Percentiles rank a stretch among this genome's conserved stretches.
Conservation (phyloP, 2,797 vertebrate genomes). For the Gephyroberyx darwinii region DNA sequence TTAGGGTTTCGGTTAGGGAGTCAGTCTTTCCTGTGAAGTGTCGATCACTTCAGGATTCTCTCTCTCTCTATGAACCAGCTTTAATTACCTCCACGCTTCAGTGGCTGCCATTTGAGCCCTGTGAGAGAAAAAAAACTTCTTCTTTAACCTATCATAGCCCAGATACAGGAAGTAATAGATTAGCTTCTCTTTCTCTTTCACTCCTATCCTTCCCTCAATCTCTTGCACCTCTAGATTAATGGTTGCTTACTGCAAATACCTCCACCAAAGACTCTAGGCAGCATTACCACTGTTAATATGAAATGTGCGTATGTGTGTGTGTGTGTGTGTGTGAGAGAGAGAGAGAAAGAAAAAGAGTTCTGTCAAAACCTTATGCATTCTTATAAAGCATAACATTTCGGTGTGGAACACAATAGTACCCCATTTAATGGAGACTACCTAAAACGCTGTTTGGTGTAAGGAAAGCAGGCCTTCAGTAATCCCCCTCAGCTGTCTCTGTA, state of each 20-base stretch:
- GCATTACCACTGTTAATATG: slow-evolving; percentile 28
- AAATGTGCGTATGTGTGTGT: not conserved
- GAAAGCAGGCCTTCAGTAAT: slow-evolving; percentile 70
- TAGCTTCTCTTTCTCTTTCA: slow-evolving; percentile 33
- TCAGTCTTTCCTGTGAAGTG: slow-evolving; percentile 68
- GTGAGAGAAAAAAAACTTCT: slow-evolving; percentile 31
- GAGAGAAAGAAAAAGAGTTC: slow-evolving; percentile 21
- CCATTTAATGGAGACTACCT: too few relatives aligned
- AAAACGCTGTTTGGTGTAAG: slow-evolving; percentile 61
- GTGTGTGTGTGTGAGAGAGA: not conserved
- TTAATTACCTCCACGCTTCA: slow-evolving; percentile 39
- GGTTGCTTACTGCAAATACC: slow-evolving; percentile 52
- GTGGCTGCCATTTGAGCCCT: slow-evolving; percentile 22
- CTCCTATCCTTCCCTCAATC: slow-evolving; percentile 43
- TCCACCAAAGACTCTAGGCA: slow-evolving; percentile 17
- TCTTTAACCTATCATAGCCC: not conserved
- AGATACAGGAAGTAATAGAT: slow-evolving; percentile 31
- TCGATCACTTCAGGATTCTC: slow-evolving; percentile 59
- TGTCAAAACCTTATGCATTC: slow-evolving; percentile 22
- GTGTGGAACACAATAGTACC: not conserved
- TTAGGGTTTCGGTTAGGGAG: slow-evolving; percentile 69
- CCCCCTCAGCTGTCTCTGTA: slow-evolving; percentile 74
- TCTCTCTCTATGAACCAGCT: slow-evolving; percentile 26
- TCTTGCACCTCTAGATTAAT: slow-evolving; percentile 49
- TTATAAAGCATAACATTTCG: slow-evolving; percentile 17